Evolutionary conservation across 2,113 vertebrate genomes (phyloP).

Genomic region (Gorilla gorilla): DNA sequence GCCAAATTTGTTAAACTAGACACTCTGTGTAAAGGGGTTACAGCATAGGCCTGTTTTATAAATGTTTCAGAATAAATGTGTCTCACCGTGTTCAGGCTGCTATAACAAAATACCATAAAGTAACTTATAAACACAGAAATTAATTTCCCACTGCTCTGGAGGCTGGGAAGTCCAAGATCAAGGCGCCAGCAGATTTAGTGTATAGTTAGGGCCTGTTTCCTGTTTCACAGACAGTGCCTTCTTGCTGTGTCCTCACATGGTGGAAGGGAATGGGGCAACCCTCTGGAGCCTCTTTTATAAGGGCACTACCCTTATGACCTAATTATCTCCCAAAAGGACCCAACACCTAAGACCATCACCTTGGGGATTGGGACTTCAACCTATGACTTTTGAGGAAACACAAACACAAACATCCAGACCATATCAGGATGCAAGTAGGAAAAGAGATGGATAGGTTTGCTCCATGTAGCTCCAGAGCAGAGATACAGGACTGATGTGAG

Average conservation of each 20-base stretch:
- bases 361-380: background rate
- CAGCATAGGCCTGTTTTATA: background rate
- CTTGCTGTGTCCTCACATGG: fast-evolving
- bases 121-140: background rate
- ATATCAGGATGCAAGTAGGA: background rate
- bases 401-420: background rate
- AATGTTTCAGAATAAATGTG: background rate
- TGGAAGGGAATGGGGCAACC: background rate
- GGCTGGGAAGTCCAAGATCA: background rate
- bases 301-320: too few species aligned
- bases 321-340: background rate
- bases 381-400: background rate
- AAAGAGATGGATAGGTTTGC: background rate
- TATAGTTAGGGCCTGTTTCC: background rate
- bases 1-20: background rate
- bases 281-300: background rate
- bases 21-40: background rate
- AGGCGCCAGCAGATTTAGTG: background rate
- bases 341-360: background rate
- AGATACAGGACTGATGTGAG: background rate
- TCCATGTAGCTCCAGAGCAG: background rate
- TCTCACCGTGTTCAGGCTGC: background rate
- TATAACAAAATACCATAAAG: background rate
- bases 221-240: background rate
- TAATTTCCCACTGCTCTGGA: background rate